A percentile compares a stretch with the other conserved stretches of the same genome.
Conservation (phyloP, 92 coral and sea anemone species). For the Zoanthus sociatus region DNA sequence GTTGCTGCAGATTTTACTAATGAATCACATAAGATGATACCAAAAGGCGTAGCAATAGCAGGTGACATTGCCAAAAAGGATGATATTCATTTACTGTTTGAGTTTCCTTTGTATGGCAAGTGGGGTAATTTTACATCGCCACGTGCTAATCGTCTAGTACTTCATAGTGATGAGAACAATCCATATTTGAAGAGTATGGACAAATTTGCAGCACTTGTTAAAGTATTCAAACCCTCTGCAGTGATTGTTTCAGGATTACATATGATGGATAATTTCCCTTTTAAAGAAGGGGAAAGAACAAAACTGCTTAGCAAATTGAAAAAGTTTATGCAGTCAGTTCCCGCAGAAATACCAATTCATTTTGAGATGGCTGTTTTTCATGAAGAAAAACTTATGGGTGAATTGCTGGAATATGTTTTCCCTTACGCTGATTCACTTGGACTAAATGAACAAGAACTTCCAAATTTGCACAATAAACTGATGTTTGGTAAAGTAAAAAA, state of each 20-base stretch:
- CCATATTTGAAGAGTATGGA: slow-evolving; percentile 79
- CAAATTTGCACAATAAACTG: slow-evolving; percentile 77
- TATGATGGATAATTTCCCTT: slow-evolving; percentile 91
- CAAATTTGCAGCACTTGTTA: slow-evolving; percentile 57
- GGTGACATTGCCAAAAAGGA: slow-evolving; percentile 75
- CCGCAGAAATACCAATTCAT: slow-evolving; percentile 74
- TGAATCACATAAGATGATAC: slow-evolving; percentile 55
- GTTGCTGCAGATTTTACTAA: slow-evolving; percentile 77
- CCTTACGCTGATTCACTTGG: slow-evolving; percentile 91
- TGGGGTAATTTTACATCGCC: slow-evolving; percentile 89
- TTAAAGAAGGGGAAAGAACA: slow-evolving; percentile 68
- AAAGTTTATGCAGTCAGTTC: slow-evolving; percentile 61
- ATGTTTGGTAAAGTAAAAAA: slow-evolving; percentile 77
- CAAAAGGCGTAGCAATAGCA: slow-evolving; percentile 62
- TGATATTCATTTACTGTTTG: slow-evolving; percentile 81
- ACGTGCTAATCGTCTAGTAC: slow-evolving; percentile 84
- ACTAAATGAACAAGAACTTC: slow-evolving; percentile 97
- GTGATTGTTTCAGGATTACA: slow-evolving; percentile 89
- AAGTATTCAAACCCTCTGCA: slow-evolving; percentile 68
- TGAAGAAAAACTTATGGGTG: slow-evolving; percentile 78
- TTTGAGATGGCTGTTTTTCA: slow-evolving; percentile 97
- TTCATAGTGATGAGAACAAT: slow-evolving; percentile 86
- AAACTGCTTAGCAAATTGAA: slow-evolving; percentile 68
- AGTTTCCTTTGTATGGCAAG: slow-evolving; percentile 73
- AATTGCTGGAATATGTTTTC: slow-evolving; percentile 77